A percentile compares a stretch with the other conserved stretches of the same genome.
phyloP scores from a whole-genome alignment of 1,140 invertebrate genomes.

The Aphelenchoides fujianensis region DNA sequence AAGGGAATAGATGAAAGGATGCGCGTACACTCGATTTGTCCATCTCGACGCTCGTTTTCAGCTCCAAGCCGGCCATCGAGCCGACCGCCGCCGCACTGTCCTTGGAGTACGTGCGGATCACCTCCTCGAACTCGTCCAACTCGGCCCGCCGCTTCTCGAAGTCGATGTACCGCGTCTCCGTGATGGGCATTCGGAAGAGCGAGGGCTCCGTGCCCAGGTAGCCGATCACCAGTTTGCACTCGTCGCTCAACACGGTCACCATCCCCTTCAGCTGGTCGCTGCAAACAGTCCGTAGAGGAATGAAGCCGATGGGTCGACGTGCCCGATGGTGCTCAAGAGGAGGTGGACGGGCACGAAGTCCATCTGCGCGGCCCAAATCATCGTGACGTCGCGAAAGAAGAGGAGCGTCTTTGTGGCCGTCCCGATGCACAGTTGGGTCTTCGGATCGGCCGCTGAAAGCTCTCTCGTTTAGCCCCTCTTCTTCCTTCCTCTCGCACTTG shows the following conservation, averaged over 20 bases:
- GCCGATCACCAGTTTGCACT: constrained; percentile 33
- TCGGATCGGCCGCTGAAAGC: constrained; percentile 33
- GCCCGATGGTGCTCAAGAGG: constrained; percentile 35
- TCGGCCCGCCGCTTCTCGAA: constrained; percentile 45
- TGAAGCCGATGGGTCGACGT: not conserved
- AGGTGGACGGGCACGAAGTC: constrained; percentile 30
- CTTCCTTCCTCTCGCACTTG: constrained; percentile 29
- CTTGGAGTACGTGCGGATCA: constrained; percentile 25
- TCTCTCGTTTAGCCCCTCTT: not conserved
- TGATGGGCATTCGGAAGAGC: constrained; percentile 53
- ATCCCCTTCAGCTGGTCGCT: constrained; percentile 38
- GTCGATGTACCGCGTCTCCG: constrained; percentile 45
- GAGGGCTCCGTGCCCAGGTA: constrained; percentile 51
- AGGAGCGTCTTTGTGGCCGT: constrained; percentile 45
- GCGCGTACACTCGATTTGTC: too few relatives aligned
- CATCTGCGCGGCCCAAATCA: constrained; percentile 47
- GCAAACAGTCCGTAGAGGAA: constrained; percentile 9
- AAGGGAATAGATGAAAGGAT: too few relatives aligned
- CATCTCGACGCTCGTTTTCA: constrained; percentile 32
- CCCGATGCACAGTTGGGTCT: constrained; percentile 40
- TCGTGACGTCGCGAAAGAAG: constrained; percentile 40
- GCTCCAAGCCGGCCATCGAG: not conserved
- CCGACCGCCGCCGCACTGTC: not conserved
- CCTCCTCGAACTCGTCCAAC: constrained; percentile 42
- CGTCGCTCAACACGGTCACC: constrained; percentile 39